Evolutionary conservation across 2,797 vertebrate species (phyloP), one percentile per base, ranked within the genome.

Genomic region (Cyclopterus lumpus): DNA sequence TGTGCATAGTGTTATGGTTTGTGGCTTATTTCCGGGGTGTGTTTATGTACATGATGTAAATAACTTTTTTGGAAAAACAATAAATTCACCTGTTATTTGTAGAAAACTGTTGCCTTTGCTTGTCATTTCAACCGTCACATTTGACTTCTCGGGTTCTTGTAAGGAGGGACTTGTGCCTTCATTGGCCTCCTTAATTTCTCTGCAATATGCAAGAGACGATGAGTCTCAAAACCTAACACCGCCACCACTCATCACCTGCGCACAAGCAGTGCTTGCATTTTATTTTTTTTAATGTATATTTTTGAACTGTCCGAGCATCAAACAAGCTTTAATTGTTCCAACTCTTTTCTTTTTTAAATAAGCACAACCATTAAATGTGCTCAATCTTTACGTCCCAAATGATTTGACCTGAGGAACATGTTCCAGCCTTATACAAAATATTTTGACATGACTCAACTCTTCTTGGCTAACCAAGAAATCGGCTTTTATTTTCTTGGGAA

Each of bases 21-120:
- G 86, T 84, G 62, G 54, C 68, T 88, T 70, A 60, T 73, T 87
- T 74, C 83, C 16, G 26, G 38, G 82, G 44, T 73, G 76, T 84
- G 77, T 91, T 79, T 66, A n/a, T 94, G 93, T 94, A 94, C 49
- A 94, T 93, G 91, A 61, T 93, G 92, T 93, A 93, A 88, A 94
- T 93, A 90, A 5, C 4, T 49, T 89, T 40, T 93, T 68, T 86
- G 80, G 61, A 68, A 75, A 71, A 88, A 40, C 38, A 93, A 91
- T 89, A 89, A 93, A 90, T 80, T 75, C 61, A 86, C 61, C 6
- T 67, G 40, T 88, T 66, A 78, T 92, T 94, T 94, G 82, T 94
- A 92, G 38, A 75, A 76, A 51, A 46, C 16, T 15, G 20, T 44
- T 55, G 14, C 4, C 24, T 22, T 16, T 48, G 10, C 14, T 32